A percentile compares a stretch with the other conserved stretches of the same genome.
Conservation (phyloP, 2,113 vertebrate genomes). For the Phocoena phocoena region DNA sequence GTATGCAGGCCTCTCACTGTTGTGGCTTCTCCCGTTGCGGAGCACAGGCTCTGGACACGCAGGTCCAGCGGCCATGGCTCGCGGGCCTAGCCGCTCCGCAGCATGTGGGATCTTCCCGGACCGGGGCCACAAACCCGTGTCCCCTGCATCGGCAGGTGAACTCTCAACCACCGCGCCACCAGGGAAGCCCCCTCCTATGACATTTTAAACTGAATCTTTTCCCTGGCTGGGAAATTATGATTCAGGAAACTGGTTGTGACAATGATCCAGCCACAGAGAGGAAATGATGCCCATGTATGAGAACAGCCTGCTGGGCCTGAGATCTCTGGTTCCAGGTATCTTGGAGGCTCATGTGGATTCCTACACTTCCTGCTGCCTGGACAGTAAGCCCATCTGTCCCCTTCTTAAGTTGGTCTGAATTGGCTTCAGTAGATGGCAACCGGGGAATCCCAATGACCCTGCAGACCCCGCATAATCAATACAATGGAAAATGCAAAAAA, state of each 20-base stretch:
- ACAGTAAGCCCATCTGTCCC: neutral
- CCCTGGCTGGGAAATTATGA: neutral
- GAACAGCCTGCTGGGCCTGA: neutral
- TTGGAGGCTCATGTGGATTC: neutral
- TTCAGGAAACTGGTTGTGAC: neutral
- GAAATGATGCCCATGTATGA: neutral
- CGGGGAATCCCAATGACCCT: neutral
- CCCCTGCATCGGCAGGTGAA: no score
- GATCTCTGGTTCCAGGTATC: neutral
- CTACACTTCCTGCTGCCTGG: neutral
- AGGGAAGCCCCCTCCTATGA: neutral
- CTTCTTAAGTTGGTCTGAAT: neutral
- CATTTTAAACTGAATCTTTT: neutral
- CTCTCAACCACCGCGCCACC: neutral
- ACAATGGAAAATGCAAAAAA: neutral
- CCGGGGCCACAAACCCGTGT: no score
- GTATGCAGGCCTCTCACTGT: no score
- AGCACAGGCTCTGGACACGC: no score
- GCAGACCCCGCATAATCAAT: neutral
- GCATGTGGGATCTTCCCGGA: no score
- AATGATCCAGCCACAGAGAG: neutral
- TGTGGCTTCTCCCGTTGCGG: no score
- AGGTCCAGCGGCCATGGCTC: no score
- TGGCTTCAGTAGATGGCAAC: neutral
- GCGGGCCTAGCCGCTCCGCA: no score